phyloP scores from a whole-genome alignment of 2,113 vertebrate species.

The Eulemur rufifrons region DNA sequence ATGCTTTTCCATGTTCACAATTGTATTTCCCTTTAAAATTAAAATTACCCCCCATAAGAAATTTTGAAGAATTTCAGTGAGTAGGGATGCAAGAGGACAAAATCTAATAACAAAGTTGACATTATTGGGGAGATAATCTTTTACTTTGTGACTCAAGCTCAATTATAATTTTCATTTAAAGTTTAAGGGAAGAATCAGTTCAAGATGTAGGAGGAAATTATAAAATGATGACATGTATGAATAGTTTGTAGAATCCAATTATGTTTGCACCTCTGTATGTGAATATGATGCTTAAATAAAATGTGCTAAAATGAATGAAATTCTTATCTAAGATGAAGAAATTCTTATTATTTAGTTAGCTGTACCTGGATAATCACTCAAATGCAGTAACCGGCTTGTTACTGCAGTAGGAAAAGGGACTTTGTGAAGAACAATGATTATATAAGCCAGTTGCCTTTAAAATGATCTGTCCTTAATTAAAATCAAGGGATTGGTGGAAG shows the following conservation, averaged over 20 bases:
- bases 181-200: constrained; percentile 2
- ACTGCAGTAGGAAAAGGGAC: background rate
- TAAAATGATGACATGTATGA: background rate
- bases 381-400: background rate
- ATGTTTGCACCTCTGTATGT: background rate
- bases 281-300: background rate
- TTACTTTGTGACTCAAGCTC: constrained; percentile 11
- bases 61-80: constrained; percentile 5
- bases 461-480: constrained; percentile 23
- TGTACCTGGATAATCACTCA: background rate
- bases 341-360: background rate
- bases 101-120: background rate
- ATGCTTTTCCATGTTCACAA: background rate
- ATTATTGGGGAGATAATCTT: background rate
- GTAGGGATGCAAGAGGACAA: background rate
- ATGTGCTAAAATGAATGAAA: background rate
- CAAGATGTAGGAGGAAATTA: background rate
- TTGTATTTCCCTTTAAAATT: constrained; percentile 30
- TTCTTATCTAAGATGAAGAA: background rate
- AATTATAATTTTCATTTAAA: constrained; percentile 35
- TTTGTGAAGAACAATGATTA: constrained; percentile 17
- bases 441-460: constrained; percentile 2
- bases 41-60: background rate
- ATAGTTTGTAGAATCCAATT: background rate
- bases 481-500: background rate